Evolutionary conservation across 2,888 invertebrate genomes (phyloP).

Genomic region (Drosophila pseudotalamancana): DNA sequence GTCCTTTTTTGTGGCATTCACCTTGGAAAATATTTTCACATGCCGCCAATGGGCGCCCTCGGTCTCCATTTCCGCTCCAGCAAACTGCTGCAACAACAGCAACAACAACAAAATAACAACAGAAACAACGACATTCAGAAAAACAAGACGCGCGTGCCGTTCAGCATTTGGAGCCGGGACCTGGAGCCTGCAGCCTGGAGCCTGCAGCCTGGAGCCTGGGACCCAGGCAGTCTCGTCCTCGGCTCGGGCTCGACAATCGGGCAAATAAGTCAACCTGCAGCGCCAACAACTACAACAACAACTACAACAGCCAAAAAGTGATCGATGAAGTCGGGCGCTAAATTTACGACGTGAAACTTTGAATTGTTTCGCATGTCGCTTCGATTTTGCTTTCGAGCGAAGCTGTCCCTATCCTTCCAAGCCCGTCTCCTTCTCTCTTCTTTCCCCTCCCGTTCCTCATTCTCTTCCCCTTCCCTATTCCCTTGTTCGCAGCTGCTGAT

Average conservation of each 20-base stretch:
- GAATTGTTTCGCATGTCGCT: slow-evolving; percentile 81
- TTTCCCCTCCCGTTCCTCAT: no score
- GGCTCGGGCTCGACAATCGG: slow-evolving; percentile 39
- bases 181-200: no score
- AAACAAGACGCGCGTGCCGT: slow-evolving; percentile 77
- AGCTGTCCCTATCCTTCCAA: slow-evolving; percentile 11
- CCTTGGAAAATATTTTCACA: slow-evolving; percentile 78
- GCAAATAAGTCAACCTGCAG: slow-evolving; percentile 66
- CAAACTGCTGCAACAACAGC: slow-evolving; percentile 52
- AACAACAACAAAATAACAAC: slow-evolving; percentile 23
- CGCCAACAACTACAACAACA: slow-evolving; percentile 30
- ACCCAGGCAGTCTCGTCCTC: slow-evolving; percentile 40
- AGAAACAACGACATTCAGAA: slow-evolving; percentile 47
- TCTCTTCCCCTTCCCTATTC: not conserved
- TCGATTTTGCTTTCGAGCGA: slow-evolving; percentile 68
- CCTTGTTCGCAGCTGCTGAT: not conserved
- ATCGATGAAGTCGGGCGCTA: slow-evolving; percentile 83
- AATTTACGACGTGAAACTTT: slow-evolving; percentile 84
- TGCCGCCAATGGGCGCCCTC: slow-evolving; percentile 53
- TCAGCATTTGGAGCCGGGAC: slow-evolving; percentile 41
- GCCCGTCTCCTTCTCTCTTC: no score
- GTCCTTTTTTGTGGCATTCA: slow-evolving; percentile 72
- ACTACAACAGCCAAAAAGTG: slow-evolving; percentile 69
- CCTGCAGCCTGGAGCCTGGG: slow-evolving; percentile 18
- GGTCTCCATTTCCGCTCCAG: slow-evolving; percentile 67